Base-by-base conservation (phyloP, 2,797 vertebrate genomes). In the Choloepus didactylus region DNA sequence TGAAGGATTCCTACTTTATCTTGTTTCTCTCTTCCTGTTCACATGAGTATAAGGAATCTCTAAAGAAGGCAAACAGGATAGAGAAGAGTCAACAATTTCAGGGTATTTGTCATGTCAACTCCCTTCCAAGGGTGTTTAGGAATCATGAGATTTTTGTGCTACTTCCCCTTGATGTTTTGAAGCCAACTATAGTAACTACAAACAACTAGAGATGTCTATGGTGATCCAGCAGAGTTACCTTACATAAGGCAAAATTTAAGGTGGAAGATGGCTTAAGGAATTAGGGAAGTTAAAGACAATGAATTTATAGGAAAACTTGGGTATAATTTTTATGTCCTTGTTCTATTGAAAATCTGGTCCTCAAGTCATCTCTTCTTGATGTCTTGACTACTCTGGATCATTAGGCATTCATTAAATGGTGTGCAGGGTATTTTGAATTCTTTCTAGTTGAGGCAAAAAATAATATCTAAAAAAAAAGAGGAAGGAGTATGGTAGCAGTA, bases 21-120 rank as follows among this genome's bases (percentile, higher is more conserved):
- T 54, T 67, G n/a, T 89, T 93, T 95, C 3, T 87, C 41, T 87
- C 21, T 94, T 66, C 35, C 86, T 67, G 35, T 87, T 89, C 70
- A 49, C 5, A 70, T 64, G 46, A 92, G 1, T 59, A 54, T 72
- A 89, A 94, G 72, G 29, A 82, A 16, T 1, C 29, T 89, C 5
- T 41, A 59, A 91, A 62, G 14, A 6, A 97, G 41, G 8, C 4
- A 69, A 87, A 87, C 1, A 56, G 29, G 41, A 93, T 29, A 56
- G 15, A 91, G 56, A 51, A 66, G 27, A 67, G 14, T 25, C 35
- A 70, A 18, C 6, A 75, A 23, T 88, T 83, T 67, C 54, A 89
- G 29, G 51, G 7, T 19, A 83, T 75, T 79, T 79, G 27, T 44
- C 18, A 70, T n/a, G 5, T 92, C 38, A 54, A 44, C 1, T 87